Conservation (phyloP, 2,797 vertebrate species). For the Echeneis naucrates region DNA sequence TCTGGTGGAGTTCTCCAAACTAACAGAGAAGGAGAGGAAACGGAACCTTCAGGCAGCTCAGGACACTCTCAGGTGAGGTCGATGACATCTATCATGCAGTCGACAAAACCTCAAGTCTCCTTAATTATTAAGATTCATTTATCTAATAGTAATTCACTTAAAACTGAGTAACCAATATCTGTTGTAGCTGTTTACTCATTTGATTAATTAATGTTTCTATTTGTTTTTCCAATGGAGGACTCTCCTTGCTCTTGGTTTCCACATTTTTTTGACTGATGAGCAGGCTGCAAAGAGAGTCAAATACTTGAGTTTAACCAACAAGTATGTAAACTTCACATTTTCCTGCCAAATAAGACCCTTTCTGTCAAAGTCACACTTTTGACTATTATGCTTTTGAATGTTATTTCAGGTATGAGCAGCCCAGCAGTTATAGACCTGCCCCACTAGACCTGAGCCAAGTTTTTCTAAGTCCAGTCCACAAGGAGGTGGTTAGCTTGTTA, state of each 20-base stretch:
- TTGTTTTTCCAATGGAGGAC: constrained; percentile 82
- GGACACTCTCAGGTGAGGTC: constrained; percentile 90
- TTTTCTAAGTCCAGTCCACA: constrained; percentile 86
- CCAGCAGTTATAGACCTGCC: constrained; percentile 91
- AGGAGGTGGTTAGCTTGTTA: constrained; percentile 89
- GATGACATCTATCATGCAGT: neutral
- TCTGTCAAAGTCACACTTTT: constrained; percentile 4
- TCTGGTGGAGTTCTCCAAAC: constrained; percentile 92
- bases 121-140: neutral
- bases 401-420: constrained; percentile 88
- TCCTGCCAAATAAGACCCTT: neutral
- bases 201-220: constrained; percentile 9
- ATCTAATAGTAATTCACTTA: neutral
- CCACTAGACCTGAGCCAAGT: constrained; percentile 91
- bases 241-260: constrained; percentile 90
- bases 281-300: constrained; percentile 89
- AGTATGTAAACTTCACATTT: constrained; percentile 80
- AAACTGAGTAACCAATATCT: neutral
- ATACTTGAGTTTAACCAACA: constrained; percentile 88
- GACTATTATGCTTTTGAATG: neutral
- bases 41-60: constrained; percentile 92
- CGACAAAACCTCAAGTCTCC: neutral
- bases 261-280: constrained; percentile 90
- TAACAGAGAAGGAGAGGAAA: constrained; percentile 92
- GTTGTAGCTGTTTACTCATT: neutral